Evolutionary conservation across 2,888 invertebrate genomes (phyloP).

Genomic region (Trachelus troglodyta): DNA sequence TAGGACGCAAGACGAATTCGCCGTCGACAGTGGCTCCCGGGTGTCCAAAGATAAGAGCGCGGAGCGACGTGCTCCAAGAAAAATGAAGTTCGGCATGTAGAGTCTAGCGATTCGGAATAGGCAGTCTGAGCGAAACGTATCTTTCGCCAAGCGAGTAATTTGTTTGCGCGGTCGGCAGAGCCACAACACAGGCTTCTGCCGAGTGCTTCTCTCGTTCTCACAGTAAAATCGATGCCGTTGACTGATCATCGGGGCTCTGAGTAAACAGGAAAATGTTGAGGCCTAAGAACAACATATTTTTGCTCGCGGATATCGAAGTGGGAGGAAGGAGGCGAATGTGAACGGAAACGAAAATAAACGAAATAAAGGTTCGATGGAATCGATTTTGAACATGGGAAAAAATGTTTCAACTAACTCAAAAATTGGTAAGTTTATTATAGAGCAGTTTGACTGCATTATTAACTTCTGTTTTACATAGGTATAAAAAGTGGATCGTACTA

Average conservation of each 20-base stretch:
- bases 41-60: neutral
- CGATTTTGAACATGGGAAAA: neutral
- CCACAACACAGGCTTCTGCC: neutral
- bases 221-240: neutral
- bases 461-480: neutral
- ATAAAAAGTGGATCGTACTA: neutral
- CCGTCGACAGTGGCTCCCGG: neutral
- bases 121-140: neutral
- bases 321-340: neutral
- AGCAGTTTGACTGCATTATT: too few species aligned
- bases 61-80: neutral
- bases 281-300: neutral
- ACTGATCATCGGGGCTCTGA: neutral
- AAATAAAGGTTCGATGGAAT: neutral
- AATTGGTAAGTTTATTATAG: neutral
- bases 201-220: neutral
- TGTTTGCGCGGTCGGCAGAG: neutral
- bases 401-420: neutral
- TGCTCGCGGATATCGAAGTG: neutral
- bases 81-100: neutral
- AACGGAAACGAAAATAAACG: neutral
- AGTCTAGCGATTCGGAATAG: neutral
- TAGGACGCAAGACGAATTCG: neutral
- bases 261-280: neutral
- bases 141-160: neutral